These are phyloP conservation scores for Meloe dianella DNA, from an alignment of 2,888 invertebrate genomes.

Conservation along the genomic window DNA sequence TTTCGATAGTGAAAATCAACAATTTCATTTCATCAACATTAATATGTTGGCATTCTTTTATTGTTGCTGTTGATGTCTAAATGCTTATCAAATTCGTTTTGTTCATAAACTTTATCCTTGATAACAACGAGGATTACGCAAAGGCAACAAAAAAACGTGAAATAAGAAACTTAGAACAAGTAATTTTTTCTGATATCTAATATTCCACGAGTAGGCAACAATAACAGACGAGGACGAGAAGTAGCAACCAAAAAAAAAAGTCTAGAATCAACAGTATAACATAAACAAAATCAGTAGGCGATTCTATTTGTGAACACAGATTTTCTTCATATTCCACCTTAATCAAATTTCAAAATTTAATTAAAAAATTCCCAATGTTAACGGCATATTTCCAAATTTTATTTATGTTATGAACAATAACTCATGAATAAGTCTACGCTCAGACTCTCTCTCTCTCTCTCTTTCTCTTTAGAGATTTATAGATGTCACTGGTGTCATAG, in stretches of 20 bases:
- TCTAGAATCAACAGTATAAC: background rate
- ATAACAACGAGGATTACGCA: background rate
- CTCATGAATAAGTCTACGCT: too few relatives aligned
- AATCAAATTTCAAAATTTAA: background rate
- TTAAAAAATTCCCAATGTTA: background rate
- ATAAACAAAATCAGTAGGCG: constrained; percentile 9
- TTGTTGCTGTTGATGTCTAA: background rate
- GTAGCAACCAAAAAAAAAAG: background rate
- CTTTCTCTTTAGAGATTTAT: too few relatives aligned
- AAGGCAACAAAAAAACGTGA: too few relatives aligned
- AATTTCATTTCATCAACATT: background rate
- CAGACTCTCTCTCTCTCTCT: too few relatives aligned
- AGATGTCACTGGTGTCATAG: too few relatives aligned
- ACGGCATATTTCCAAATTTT: too few relatives aligned
- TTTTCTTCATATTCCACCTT: background rate
- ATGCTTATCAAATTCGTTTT: background rate
- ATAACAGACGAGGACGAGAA: background rate
- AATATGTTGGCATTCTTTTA: background rate
- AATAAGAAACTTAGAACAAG: too few relatives aligned
- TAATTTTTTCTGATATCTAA: background rate
- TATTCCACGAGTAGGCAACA: background rate
- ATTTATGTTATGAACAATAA: too few relatives aligned
- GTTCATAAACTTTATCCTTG: too few relatives aligned
- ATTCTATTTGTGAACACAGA: constrained; percentile 4
- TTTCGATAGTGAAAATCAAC: constrained; percentile 7